phyloP scores from a whole-genome alignment of 2,888 invertebrate species.

The Anthoptus insignis region DNA sequence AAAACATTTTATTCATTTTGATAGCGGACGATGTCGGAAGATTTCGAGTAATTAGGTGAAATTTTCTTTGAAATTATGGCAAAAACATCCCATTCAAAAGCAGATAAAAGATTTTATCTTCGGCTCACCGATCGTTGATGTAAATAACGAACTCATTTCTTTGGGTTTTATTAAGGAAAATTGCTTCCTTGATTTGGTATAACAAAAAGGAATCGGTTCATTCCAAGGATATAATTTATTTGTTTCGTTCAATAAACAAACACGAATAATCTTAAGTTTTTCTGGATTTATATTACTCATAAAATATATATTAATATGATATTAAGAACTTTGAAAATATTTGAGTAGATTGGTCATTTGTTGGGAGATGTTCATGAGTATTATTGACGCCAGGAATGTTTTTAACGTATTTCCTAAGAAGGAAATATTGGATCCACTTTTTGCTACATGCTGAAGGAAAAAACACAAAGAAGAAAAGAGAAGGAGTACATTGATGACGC shows the following conservation, averaged over 20 bases:
- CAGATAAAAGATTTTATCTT: constrained; percentile 76
- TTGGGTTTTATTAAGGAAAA: constrained; percentile 60
- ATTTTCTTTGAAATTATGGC: constrained; percentile 69
- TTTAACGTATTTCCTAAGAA: too few relatives aligned
- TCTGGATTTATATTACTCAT: too few relatives aligned
- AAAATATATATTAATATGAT: too few relatives aligned
- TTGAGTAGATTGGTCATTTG: too few relatives aligned
- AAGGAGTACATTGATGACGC: too few relatives aligned
- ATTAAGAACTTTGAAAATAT: too few relatives aligned
- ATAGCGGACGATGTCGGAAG: constrained; percentile 48
- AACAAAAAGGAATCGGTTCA: constrained; percentile 41
- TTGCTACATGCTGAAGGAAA: too few relatives aligned
- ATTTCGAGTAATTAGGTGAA: constrained; percentile 73
- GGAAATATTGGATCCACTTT: too few relatives aligned
- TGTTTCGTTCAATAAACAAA: constrained; percentile 21
- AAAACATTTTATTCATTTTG: constrained; percentile 54
- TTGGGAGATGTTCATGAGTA: too few relatives aligned
- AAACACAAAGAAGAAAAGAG: too few relatives aligned
- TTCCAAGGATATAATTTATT: constrained; percentile 40
- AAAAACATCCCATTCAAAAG: constrained; percentile 75
- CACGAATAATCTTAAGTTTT: background rate
- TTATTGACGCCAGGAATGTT: too few relatives aligned
- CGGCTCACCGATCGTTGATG: constrained; percentile 67
- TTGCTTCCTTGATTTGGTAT: constrained; percentile 49
- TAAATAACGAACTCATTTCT: constrained; percentile 74